Conservation (phyloP, 2,113 vertebrate genomes). For the Hyperopisus bebe region DNA sequence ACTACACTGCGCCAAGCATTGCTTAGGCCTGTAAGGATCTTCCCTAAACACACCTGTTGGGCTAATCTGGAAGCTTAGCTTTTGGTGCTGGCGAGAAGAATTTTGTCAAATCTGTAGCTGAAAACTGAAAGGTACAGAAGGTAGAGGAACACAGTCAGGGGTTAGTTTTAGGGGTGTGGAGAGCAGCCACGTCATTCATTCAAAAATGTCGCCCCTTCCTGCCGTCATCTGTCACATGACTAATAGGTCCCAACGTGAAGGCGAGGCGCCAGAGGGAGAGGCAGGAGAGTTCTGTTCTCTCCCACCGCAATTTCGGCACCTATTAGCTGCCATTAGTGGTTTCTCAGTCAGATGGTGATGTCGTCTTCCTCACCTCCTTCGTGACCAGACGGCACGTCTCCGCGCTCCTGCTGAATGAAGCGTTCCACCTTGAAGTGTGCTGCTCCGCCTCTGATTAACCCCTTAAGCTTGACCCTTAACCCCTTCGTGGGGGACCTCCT, state of each 20-base stretch:
- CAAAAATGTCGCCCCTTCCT: not conserved
- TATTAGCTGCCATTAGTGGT: not conserved
- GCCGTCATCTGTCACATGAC: not conserved
- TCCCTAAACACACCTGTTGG: not conserved
- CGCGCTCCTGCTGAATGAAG: not conserved
- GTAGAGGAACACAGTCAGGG: not conserved
- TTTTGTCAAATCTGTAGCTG: not conserved
- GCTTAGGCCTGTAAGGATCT: not conserved
- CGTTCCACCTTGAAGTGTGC: not conserved
- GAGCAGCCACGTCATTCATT: not conserved
- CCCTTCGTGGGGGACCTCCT: not conserved
- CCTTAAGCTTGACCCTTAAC: not conserved
- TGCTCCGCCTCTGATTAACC: not conserved
- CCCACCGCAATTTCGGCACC: not conserved
- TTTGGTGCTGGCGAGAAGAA: not conserved
- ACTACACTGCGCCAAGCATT: not conserved
- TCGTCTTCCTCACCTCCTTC: constrained; percentile 11
- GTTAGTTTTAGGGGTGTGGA: not conserved
- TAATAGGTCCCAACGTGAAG: constrained; percentile 16
- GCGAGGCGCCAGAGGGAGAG: not conserved
- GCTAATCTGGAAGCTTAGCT: not conserved
- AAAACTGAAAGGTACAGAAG: not conserved
- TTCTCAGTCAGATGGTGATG: not conserved
- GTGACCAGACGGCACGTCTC: not conserved
- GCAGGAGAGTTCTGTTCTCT: not conserved